Base-by-base conservation (phyloP, 2,888 invertebrate species). In the Macroteleia sp. region DNA sequence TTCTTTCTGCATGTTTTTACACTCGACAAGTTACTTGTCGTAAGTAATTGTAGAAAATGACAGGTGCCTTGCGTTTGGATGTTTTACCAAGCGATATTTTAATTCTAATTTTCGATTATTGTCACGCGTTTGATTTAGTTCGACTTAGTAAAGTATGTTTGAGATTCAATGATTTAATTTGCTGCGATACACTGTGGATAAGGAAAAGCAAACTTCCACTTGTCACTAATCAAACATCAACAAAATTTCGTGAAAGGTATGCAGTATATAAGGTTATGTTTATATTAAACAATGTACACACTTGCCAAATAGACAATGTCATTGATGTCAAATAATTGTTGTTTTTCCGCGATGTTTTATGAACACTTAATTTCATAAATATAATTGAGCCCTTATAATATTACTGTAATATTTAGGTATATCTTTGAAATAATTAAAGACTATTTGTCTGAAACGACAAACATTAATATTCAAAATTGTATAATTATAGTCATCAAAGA, bases 101-200 rank as follows among this genome's bases (percentile, higher is more conserved):
- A 10, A 81, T 93, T 36, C 86, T 91, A 73, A 93, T 94, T 80
- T 93, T 94, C 79, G 90, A 91, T 81, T 92, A 92, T 81, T 93
- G 93, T 79, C 89, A 92, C 77, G 91, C 92, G 36, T 84, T 85
- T 48, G 93, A 93, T 81, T 88, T 94, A 46, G 89, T 92, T 14
- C 91, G 91, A 59, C 88, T 94, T 30, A 92, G 92, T 77, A 87
- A 91, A 71, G 92, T 93, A 0, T 93, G 93, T 81, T 88, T 82
- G 64, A 85, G 92, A 61, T 92, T 94, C 71, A 84, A 92, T 41
- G 84, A 89, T 12, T 88, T 94, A 12, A 92, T 94, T 46, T 90
- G 89, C 10, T 86, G 89, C 32, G 88, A 92, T 36, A 87, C 91
- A 12, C 90, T 92, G 39, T 91, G 91, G 91, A 79, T 82, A 36